Evolutionary conservation across 2,113 vertebrate species (phyloP).

Genomic region (Sus scrofa): T2T-Sscrofa CM000818.6:95362501-95363000

Average conservation of each 20-base stretch:
- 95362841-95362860: neutral
- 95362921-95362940: neutral
- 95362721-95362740: no score
- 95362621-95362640: no score
- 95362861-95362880: neutral
- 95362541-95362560: no score
- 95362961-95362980: neutral
- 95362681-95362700: no score
- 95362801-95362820: neutral
- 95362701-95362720: no score
- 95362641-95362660: no score
- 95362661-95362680: no score
- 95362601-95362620: no score
- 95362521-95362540: no score
- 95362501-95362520: neutral
- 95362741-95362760: no score
- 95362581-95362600: no score
- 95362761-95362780: neutral
- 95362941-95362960: neutral
- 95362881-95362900: neutral
- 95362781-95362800: slow-evolving; percentile 1
- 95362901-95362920: neutral
- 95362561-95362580: no score
- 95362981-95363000: neutral
- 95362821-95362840: neutral